A percentile compares a stretch with the other conserved stretches of the same genome.
phyloP scores from a whole-genome alignment of 2,797 vertebrate genomes.

The Micrastur ruficollis region DNA sequence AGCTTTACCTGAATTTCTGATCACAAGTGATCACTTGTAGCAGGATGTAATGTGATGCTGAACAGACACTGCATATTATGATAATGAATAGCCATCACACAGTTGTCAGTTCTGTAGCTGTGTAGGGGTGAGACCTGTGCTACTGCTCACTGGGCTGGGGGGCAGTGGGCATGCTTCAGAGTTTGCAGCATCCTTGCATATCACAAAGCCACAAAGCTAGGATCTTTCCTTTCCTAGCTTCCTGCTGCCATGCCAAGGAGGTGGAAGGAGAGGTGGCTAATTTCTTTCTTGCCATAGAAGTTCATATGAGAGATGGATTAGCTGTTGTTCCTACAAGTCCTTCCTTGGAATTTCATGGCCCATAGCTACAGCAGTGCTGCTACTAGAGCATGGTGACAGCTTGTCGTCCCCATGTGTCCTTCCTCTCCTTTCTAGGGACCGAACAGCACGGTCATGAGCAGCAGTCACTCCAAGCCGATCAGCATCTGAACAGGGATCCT shows the following conservation, averaged over 20 bases:
- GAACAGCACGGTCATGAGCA: not conserved
- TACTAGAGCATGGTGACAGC: not conserved
- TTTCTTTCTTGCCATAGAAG: not conserved
- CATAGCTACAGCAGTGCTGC: not conserved
- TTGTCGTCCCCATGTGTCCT: fast-evolving
- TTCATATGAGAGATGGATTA: not conserved
- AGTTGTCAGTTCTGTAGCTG: not conserved
- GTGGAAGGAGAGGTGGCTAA: not conserved
- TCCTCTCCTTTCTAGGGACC: not conserved
- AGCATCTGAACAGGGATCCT: fast-evolving
- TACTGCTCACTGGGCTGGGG: not conserved
- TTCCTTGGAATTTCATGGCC: not conserved
- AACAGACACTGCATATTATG: not conserved
- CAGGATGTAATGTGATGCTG: not conserved
- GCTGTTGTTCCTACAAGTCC: not conserved
- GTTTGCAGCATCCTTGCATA: not conserved
- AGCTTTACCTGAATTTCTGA: not conserved
- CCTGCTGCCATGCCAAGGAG: not conserved
- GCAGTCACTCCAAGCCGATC: too few relatives aligned
- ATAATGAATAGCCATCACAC: not conserved
- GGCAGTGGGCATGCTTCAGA: not conserved
- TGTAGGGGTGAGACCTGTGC: not conserved
- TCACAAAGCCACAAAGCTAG: not conserved
- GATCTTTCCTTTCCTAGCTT: not conserved
- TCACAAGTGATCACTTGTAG: not conserved